These are phyloP conservation scores for Atractosteus spatula DNA, from an alignment of 2,113 vertebrate species.

Conservation along the genomic window DNA sequence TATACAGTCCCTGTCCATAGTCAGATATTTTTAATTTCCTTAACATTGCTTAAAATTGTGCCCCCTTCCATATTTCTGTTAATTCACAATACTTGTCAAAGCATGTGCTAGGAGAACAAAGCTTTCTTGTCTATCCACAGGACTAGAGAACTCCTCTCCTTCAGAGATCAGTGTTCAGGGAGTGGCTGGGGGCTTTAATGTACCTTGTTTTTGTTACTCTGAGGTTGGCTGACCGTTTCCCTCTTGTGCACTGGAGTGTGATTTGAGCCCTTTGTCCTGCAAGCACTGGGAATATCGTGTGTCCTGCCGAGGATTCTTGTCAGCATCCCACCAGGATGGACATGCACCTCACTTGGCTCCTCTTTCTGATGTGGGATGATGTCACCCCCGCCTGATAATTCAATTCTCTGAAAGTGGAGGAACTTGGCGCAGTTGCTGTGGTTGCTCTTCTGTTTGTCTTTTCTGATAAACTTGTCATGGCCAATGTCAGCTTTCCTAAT, in stretches of 20 bases:
- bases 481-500: too few relatives aligned
- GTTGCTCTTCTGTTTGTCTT: too few relatives aligned
- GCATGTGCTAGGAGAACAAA: neutral
- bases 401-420: neutral
- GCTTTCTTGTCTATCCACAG: neutral
- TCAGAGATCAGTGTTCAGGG: neutral
- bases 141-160: neutral
- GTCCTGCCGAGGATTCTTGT: neutral
- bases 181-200: neutral
- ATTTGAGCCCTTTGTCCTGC: neutral
- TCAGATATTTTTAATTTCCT: too few relatives aligned
- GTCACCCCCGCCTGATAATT: neutral
- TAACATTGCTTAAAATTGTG: too few relatives aligned
- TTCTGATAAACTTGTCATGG: too few relatives aligned
- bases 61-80: too few relatives aligned
- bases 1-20: too few relatives aligned
- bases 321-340: neutral
- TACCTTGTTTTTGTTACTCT: neutral
- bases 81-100: too few relatives aligned
- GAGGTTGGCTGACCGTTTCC: neutral
- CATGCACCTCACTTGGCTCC: neutral
- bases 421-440: neutral
- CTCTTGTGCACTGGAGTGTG: neutral
- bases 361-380: neutral
- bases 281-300: neutral